phyloP scores from a whole-genome alignment of 1,140 invertebrate species.

The Drosophila pectinifera region DNA sequence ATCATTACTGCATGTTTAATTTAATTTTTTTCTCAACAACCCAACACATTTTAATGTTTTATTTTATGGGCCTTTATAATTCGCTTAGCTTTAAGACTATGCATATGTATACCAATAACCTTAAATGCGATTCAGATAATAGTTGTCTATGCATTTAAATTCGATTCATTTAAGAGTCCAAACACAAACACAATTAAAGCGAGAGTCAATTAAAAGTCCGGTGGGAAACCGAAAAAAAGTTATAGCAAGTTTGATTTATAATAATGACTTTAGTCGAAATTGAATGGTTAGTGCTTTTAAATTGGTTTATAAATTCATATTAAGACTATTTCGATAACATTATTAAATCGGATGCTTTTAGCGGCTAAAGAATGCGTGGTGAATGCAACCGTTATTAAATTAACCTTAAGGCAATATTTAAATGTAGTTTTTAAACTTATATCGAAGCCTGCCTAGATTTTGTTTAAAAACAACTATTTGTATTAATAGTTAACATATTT shows the following conservation, averaged over 20 bases:
- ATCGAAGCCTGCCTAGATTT: background rate
- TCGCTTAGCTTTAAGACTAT: conserved; percentile 1
- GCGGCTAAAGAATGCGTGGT: background rate
- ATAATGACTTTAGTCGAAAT: conserved; percentile 28
- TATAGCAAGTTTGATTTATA: conserved; percentile 24
- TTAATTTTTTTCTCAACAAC: background rate
- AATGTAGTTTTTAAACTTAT: background rate
- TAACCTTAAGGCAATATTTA: background rate
- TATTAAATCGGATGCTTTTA: conserved; percentile 8
- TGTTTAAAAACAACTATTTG: background rate
- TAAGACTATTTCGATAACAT: conserved; percentile 11
- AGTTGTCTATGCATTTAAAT: conserved; percentile 3
- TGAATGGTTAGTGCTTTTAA: conserved; percentile 30
- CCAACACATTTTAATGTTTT: background rate
- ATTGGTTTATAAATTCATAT: conserved; percentile 25
- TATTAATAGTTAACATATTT: too few relatives aligned
- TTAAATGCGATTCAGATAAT: conserved; percentile 3
- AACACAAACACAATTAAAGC: background rate
- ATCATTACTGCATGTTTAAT: conserved; percentile 12
- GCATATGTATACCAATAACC: too few relatives aligned
- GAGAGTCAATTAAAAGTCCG: conserved; percentile 9
- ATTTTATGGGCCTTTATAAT: background rate
- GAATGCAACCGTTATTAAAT: background rate
- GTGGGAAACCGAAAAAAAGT: conserved; percentile 9
- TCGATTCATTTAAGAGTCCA: conserved; percentile 11